Percentiles rank a stretch among this genome's conserved stretches.
Conservation (phyloP, 2,797 vertebrate genomes). For the Melanotaenia parkinsoni region DNA sequence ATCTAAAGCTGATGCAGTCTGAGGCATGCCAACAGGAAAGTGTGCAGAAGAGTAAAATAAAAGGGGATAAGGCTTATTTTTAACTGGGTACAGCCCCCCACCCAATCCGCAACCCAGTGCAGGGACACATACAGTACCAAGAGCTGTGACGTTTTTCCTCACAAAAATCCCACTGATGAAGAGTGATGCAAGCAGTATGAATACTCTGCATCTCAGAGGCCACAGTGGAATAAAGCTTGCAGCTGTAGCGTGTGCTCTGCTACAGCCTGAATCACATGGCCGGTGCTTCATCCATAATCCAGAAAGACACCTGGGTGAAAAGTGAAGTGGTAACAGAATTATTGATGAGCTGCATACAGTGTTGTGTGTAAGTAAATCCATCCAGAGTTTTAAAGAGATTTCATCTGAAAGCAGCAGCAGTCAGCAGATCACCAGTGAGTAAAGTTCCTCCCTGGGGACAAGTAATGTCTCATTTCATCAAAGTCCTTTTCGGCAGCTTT, state of each 20-base stretch:
- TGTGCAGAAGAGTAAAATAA: constrained; percentile 5
- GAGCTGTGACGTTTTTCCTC: constrained; percentile 46
- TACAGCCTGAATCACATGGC: background rate
- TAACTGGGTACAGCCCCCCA: background rate
- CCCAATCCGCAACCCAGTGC: background rate
- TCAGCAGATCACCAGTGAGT: background rate
- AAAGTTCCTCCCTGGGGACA: background rate
- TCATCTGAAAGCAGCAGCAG: background rate
- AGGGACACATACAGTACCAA: constrained; percentile 26
- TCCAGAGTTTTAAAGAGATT: background rate
- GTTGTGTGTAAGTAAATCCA: constrained; percentile 21
- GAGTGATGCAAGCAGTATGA: constrained; percentile 20
- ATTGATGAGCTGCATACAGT: constrained; percentile 40
- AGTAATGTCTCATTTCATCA: background rate
- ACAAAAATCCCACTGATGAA: constrained; percentile 37
- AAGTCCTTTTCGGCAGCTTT: background rate
- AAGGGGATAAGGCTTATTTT: background rate
- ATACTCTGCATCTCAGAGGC: constrained; percentile 31
- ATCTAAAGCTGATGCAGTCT: constrained; percentile 18
- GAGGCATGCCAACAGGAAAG: constrained; percentile 4
- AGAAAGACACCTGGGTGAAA: constrained; percentile 2
- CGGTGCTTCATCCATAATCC: constrained; percentile 13
- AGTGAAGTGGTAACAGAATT: constrained; percentile 23
- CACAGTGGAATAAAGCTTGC: constrained; percentile 6
- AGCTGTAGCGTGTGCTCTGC: constrained; percentile 9